Base-by-base conservation (phyloP, 2,888 invertebrate genomes). In the Tineola bisselliella region DNA sequence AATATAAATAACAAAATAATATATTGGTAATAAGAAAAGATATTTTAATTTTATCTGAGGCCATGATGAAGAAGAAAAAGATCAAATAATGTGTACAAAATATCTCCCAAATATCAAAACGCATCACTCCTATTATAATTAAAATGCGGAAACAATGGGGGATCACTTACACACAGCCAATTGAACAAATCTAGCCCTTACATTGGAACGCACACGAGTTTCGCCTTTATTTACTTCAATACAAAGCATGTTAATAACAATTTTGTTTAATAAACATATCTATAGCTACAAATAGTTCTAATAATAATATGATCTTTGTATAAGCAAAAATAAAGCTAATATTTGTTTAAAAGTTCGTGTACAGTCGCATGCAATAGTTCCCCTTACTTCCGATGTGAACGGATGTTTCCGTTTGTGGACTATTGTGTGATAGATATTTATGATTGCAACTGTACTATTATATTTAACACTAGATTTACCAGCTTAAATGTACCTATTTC, bases 121-220 rank as follows among this genome's bases (percentile, higher is more conserved):
- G 1, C 5, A 0, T 56, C 6, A 13, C 17, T 71, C 70, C 63
- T 30, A 54, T 15, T 62, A 60, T 64, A 65, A 68, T 75, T 72
- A 69, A 75, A 76, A 74, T 81, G 77, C 79, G 84, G 84, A 83
- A 84, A 86, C 86, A 86, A 84, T 84, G 77, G 79, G 78, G 82
- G 73, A 84, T 83, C 83, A 83, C 77, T 79, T 79, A 76, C 74
- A 77, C 78, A 78, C 78, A 75, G 78, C 81, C 86, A 87, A 87
- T 87, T 87, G 87, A 83, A 82, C 84, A 82, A 81, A 72, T 74
- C 83, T 84, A 82, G 86, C 84, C 81, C 73, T 77, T 74, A 74
- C 78, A 67, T 87, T 87, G 87, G 87, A 25, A 25, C 25, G 25
- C 25, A 25, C 25, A 87, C 81, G 84, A 25, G 6, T 25, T 25